phyloP scores from a whole-genome alignment of 2,113 vertebrate species.

The Lynx canadensis region DNA sequence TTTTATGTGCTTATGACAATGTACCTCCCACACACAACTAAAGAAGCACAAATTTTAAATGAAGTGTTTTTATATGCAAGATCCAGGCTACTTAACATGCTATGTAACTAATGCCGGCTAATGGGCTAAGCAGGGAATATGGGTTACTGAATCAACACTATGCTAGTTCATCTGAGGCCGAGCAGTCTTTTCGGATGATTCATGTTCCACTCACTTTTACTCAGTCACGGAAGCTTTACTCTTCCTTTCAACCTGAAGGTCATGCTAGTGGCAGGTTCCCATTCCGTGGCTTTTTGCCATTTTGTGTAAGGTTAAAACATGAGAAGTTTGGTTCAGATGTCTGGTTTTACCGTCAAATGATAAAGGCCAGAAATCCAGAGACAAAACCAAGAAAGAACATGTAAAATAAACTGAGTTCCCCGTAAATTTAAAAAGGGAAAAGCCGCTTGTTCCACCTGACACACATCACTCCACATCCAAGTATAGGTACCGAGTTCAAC shows the following conservation, averaged over 20 bases:
- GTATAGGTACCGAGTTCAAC: neutral
- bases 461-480: neutral
- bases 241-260: neutral
- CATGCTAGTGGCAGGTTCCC: neutral
- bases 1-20: neutral
- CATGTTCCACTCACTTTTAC: neutral
- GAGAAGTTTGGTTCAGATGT: neutral
- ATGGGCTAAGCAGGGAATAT: conserved; percentile 16
- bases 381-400: neutral
- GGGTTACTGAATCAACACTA: conserved; percentile 32
- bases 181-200: neutral
- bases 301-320: neutral
- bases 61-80: conserved; percentile 49
- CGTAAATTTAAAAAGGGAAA: neutral
- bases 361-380: neutral
- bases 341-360: neutral
- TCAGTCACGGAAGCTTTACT: neutral
- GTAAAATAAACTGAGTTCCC: neutral
- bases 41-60: neutral
- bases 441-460: accelerated
- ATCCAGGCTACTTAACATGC: neutral
- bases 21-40: neutral
- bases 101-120: neutral
- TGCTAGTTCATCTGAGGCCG: neutral
- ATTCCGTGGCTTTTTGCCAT: neutral